A percentile compares a stretch with the other conserved stretches of the same genome.
Conservation (phyloP, 2,797 vertebrate species). For the Jordanella pulchra region DNA sequence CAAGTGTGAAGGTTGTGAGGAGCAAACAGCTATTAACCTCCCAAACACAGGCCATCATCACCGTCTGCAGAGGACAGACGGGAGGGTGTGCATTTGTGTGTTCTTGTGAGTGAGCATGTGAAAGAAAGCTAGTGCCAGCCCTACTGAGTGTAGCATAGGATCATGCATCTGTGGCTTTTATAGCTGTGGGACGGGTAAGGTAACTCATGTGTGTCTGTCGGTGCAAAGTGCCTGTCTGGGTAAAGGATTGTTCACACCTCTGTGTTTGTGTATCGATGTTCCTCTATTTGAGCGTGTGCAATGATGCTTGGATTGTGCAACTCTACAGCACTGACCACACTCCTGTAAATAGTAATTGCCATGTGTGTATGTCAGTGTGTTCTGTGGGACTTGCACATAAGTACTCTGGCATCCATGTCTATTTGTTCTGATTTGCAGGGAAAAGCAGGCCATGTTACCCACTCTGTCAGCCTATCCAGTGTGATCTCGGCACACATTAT, state of each 20-base stretch:
- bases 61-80: conserved; percentile 47
- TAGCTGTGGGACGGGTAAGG: conserved; percentile 36
- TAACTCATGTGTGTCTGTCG: conserved; percentile 23
- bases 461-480: conserved; percentile 29
- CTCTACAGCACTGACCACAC: conserved; percentile 21
- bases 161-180: conserved; percentile 32
- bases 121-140: conserved; percentile 23
- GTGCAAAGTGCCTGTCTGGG: conserved; percentile 2
- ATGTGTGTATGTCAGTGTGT: conserved; percentile 5
- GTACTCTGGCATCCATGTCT: conserved; percentile 8
- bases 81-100: conserved; percentile 16
- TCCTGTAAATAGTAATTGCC: conserved; percentile 33
- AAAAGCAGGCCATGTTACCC: conserved; percentile 17
- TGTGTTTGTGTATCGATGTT: not conserved
- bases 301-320: conserved; percentile 5
- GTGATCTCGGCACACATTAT: conserved; percentile 32
- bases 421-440: conserved; percentile 30
- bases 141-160: conserved; percentile 21
- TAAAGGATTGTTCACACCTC: conserved; percentile 10
- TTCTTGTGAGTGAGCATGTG: conserved; percentile 17
- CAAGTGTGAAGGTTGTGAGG: conserved; percentile 76
- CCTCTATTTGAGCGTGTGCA: conserved; percentile 10
- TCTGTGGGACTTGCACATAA: conserved; percentile 10
- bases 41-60: conserved; percentile 65
- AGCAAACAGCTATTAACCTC: conserved; percentile 76